These are phyloP conservation scores for Carcina quercana DNA, from an alignment of 2,888 invertebrate genomes.

Conservation along the genomic window DNA sequence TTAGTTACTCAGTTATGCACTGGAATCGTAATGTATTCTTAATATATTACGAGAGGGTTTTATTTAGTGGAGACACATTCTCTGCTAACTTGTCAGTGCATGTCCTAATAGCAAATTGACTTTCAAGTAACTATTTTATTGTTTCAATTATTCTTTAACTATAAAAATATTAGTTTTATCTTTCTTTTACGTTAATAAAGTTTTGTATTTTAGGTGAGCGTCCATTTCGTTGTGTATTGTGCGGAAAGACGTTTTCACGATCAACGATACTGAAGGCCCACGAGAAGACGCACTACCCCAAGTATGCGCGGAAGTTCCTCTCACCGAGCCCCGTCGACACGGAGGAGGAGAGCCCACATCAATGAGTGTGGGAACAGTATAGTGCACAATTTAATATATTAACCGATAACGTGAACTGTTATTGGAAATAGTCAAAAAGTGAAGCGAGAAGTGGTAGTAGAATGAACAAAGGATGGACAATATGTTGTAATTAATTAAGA, in stretches of 20 bases:
- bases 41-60: not conserved
- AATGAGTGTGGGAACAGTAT: conserved; percentile 50
- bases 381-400: conserved; percentile 43
- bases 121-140: too few species aligned
- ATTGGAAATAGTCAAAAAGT: conserved; percentile 53
- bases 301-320: conserved; percentile 91
- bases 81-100: conserved; percentile 4
- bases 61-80: not conserved
- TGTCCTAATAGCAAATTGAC: too few species aligned
- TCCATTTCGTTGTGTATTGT: conserved; percentile 90
- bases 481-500: conserved; percentile 72
- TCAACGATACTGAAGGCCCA: conserved; percentile 94
- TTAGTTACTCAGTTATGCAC: too few species aligned
- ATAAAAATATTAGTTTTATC: too few species aligned
- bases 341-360: conserved; percentile 87
- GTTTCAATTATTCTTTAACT: too few species aligned
- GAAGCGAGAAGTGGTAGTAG: conserved; percentile 48
- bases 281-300: conserved; percentile 94
- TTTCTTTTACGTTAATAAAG: too few species aligned
- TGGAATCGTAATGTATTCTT: too few species aligned
- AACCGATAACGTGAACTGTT: conserved; percentile 34
- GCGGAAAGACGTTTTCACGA: conserved; percentile 93
- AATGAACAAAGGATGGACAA: conserved; percentile 68
- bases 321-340: conserved; percentile 91
- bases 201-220: conserved; percentile 79